A percentile compares a stretch with the other conserved stretches of the same genome.
phyloP scores from a whole-genome alignment of 2,888 invertebrate genomes.

The Sclerodermus sp. region DNA sequence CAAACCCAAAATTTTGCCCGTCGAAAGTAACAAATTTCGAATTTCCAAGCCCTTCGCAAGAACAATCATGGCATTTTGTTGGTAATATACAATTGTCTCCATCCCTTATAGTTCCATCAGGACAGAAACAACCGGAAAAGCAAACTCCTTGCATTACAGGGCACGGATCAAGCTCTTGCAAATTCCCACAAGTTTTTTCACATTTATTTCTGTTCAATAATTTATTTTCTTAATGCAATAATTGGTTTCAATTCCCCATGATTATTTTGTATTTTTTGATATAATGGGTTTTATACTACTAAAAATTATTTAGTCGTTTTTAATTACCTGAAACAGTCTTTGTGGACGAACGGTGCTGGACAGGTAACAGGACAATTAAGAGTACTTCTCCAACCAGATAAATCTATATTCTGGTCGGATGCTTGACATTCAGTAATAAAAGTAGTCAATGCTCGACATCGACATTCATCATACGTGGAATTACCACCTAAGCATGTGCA shows the following conservation, averaged over 20 bases:
- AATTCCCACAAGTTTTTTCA: slow-evolving; percentile 74
- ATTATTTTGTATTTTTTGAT: too few species aligned
- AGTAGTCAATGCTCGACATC: slow-evolving; percentile 70
- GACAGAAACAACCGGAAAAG: slow-evolving; percentile 84
- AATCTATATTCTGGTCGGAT: slow-evolving; percentile 64
- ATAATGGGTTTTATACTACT: too few species aligned
- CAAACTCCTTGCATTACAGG: slow-evolving; percentile 69
- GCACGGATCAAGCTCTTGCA: slow-evolving; percentile 64
- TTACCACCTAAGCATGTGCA: slow-evolving; percentile 70
- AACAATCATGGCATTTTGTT: slow-evolving; percentile 75
- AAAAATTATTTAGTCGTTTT: background rate
- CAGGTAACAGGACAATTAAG: slow-evolving; percentile 75
- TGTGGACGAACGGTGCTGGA: slow-evolving; percentile 74
- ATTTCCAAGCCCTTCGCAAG: slow-evolving; percentile 73
- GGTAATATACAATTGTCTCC: slow-evolving; percentile 72
- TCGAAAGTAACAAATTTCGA: slow-evolving; percentile 85
- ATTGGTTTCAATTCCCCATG: too few species aligned
- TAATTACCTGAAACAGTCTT: slow-evolving; percentile 74
- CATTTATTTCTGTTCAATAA: slow-evolving; percentile 60
- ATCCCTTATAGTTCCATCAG: slow-evolving; percentile 71
- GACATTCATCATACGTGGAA: slow-evolving; percentile 61
- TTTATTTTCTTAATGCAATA: background rate
- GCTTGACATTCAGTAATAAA: slow-evolving; percentile 76
- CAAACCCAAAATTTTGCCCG: slow-evolving; percentile 74
- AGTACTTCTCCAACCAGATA: slow-evolving; percentile 72